Conservation (phyloP, 2,113 vertebrate genomes). For the Jacana jacana region DNA sequence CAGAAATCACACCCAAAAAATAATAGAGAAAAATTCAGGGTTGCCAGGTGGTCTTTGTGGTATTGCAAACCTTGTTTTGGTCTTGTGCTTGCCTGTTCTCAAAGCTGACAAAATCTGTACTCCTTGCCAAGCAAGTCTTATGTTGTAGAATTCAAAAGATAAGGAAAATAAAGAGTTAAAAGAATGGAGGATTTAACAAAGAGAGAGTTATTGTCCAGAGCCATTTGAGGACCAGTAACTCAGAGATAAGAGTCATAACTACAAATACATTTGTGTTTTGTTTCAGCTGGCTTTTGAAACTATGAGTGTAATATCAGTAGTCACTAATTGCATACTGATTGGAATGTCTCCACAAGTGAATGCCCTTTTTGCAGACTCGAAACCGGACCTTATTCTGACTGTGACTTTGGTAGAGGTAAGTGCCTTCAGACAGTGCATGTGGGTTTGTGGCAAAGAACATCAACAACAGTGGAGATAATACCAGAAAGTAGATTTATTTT, state of each 20-base stretch:
- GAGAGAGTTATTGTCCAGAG: not conserved
- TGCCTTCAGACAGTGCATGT: not conserved
- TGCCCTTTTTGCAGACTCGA: conserved; percentile 83
- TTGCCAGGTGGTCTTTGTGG: not conserved
- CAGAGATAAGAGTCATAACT: not conserved
- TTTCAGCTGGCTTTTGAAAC: conserved; percentile 94
- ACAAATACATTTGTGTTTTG: not conserved
- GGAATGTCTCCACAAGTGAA: conserved; percentile 94
- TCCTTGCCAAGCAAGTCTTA: not conserved
- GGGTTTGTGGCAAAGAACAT: not conserved
- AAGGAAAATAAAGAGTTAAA: not conserved
- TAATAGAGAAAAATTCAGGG: not conserved
- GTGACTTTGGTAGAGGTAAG: conserved; percentile 88
- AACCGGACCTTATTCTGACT: conserved; percentile 86
- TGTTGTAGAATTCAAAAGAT: not conserved
- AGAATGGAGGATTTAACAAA: not conserved
- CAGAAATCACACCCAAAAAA: not conserved
- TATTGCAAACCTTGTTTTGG: not conserved
- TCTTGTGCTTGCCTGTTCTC: not conserved
- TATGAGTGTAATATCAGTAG: conserved; percentile 93
- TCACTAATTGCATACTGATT: conserved; percentile 94
- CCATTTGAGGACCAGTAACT: not conserved
- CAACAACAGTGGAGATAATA: not conserved
- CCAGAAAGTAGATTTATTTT: not conserved
- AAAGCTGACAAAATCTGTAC: not conserved